A percentile compares a stretch with the other conserved stretches of the same genome.
Conservation (phyloP, 2,797 vertebrate species). For the Poeciliopsis turneri region DNA sequence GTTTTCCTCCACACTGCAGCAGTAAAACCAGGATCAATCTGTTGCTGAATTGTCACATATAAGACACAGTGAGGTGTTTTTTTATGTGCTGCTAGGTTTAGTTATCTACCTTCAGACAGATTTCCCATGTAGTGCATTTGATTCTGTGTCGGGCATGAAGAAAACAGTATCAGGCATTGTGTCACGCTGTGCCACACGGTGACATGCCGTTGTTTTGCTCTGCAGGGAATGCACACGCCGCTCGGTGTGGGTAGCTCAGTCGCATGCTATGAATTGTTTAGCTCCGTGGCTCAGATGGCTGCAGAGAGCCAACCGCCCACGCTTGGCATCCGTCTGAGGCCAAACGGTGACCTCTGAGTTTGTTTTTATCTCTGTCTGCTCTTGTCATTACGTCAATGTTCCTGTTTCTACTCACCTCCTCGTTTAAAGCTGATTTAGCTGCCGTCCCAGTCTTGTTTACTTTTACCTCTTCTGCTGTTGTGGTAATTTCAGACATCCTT, state of each 20-base stretch:
- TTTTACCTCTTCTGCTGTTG: background rate
- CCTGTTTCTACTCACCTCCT: slow-evolving; percentile 32
- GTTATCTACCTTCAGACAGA: slow-evolving; percentile 5
- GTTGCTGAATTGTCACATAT: slow-evolving; percentile 35
- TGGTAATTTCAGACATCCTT: slow-evolving; percentile 12
- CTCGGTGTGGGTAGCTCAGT: slow-evolving; percentile 66
- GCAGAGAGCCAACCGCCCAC: slow-evolving; percentile 64
- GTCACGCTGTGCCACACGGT: slow-evolving; percentile 32
- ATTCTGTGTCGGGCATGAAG: slow-evolving; percentile 8
- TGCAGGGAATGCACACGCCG: slow-evolving; percentile 70
- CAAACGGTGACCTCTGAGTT: slow-evolving; percentile 49
- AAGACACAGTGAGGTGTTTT: slow-evolving; percentile 2
- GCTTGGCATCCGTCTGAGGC: slow-evolving; percentile 57
- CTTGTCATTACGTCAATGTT: slow-evolving; percentile 49
- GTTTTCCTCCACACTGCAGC: slow-evolving; percentile 1
- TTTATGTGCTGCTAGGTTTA: slow-evolving; percentile 5
- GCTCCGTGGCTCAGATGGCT: slow-evolving; percentile 66
- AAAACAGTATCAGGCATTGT: slow-evolving; percentile 62
- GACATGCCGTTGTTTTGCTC: slow-evolving; percentile 53
- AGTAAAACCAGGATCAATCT: background rate
- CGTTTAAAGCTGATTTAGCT: slow-evolving; percentile 30
- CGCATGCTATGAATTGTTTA: slow-evolving; percentile 76
- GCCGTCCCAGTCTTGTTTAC: slow-evolving; percentile 1
- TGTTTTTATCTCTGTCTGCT: slow-evolving; percentile 45
- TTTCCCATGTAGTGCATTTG: slow-evolving; percentile 8